Evolutionary conservation across 2,797 vertebrate species (phyloP), one percentile per base, ranked within the genome.

Genomic region (Setipinna tenuifilis): DNA sequence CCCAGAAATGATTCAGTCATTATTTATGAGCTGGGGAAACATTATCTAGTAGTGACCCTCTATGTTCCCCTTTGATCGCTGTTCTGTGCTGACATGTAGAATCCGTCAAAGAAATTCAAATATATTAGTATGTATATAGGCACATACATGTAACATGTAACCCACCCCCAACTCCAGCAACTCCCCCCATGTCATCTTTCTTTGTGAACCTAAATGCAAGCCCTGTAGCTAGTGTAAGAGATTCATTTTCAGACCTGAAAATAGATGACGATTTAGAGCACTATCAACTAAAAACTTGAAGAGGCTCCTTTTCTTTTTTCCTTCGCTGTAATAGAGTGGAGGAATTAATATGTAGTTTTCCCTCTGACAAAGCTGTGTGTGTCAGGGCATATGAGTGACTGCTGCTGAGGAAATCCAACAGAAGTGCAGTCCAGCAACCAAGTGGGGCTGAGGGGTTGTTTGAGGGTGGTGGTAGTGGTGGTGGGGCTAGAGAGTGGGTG

Each of bases 401-500:
- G 71, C 31, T 78, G 17, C 71, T 3, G 71, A 44, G 35, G 71
- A 78, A 78, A 59, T 59, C 19, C 58, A 59, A 21, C 17, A 35
- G 41, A 78, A 44, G 71, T 78, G 31, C 19, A 78, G 71, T 78
- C 31, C 71, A 78, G 71, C 12, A 78, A 78, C 19, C 1, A 31
- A 21, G 35, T 19, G 71, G 86, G 88, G 87, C 28, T 21, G 35
- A 78, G 31, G 71, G 35, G 71, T 78, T 78, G 71, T 78, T 21
- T 17, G 71, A 78, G 71, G 71, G 71, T 78, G 35, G 71, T 19
- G 31, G 68, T 48, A 10, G 46, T 48, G 46, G 46, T 54, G 50
- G 50, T 54, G 50, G 50, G 50, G 35, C 6, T 19, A 44, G 31
- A 89, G 88, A 87, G 86, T 81, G 61, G 44, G 78, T 87, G 83